Evolutionary conservation across 2,888 invertebrate species (phyloP).

Genomic region (Amphipoea oculea): DNA sequence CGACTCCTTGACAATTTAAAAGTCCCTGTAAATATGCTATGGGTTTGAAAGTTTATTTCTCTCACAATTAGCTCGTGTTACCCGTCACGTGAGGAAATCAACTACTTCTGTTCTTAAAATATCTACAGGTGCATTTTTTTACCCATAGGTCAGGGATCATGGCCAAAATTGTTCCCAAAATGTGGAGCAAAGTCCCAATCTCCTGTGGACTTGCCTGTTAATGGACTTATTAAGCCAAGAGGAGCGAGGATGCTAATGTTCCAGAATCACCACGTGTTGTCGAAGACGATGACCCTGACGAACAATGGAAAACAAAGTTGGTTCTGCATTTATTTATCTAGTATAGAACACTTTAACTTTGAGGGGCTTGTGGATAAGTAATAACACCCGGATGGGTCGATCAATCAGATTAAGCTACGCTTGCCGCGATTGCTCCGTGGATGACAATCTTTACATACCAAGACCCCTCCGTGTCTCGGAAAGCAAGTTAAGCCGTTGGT

Average conservation of each 20-base stretch:
- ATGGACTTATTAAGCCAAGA: constrained; percentile 69
- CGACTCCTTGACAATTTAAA: no score
- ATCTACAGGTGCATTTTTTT: background rate
- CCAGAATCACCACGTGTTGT: constrained; percentile 73
- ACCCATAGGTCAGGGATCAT: constrained; percentile 71
- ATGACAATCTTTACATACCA: no score
- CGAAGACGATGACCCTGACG: constrained; percentile 68
- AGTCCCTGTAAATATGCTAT: no score
- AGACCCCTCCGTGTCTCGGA: no score
- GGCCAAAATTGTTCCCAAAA: constrained; percentile 71
- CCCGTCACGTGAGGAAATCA: no score
- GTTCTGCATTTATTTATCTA: constrained; percentile 22
- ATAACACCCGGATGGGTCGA: no score
- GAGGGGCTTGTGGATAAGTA: no score
- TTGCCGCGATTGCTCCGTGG: no score
- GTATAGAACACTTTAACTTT: background rate
- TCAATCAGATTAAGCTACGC: no score
- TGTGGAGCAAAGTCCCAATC: constrained; percentile 80
- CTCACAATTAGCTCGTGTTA: background rate
- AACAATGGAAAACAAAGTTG: constrained; percentile 76
- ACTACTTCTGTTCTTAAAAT: background rate
- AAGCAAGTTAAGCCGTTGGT: no score
- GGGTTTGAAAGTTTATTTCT: background rate
- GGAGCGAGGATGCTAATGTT: constrained; percentile 74
- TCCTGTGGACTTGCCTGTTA: constrained; percentile 77